Evolutionary conservation across 2,797 vertebrate species (phyloP).

Genomic region (Chrosomus eos): DNA sequence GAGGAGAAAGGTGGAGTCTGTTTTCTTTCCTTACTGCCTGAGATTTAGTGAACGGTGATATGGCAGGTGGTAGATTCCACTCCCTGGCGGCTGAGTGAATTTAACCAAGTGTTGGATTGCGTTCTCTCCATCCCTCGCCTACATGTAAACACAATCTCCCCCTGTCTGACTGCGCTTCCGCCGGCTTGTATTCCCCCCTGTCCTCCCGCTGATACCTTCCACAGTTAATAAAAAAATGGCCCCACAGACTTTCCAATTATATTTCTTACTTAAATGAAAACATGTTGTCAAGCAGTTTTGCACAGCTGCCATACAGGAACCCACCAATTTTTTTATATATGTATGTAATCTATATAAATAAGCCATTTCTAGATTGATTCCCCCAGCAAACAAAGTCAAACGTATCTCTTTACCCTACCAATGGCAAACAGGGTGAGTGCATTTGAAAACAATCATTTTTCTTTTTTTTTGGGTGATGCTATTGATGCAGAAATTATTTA

Average conservation of each 20-base stretch:
- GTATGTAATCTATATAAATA: not conserved
- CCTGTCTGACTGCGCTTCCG: conserved; percentile 34
- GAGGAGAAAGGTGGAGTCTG: conserved; percentile 34
- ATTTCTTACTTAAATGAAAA: conserved; percentile 62
- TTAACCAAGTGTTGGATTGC: conserved; percentile 63
- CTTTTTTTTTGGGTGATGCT: not conserved
- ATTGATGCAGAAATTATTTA: not conserved
- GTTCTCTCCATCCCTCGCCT: conserved; percentile 51
- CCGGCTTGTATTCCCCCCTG: conserved; percentile 55
- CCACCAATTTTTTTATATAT: not conserved
- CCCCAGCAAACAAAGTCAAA: not conserved
- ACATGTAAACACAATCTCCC: conserved; percentile 61
- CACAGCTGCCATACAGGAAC: conserved; percentile 38
- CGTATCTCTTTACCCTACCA: not conserved
- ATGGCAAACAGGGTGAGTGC: not conserved
- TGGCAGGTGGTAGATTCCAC: conserved; percentile 52
- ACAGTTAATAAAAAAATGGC: conserved; percentile 57
- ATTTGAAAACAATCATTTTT: not conserved
- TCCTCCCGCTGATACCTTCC: conserved; percentile 60
- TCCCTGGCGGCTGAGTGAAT: conserved; percentile 59
- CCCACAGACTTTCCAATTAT: conserved; percentile 63
- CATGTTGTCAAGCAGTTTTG: conserved; percentile 55
- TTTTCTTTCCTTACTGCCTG: conserved; percentile 39
- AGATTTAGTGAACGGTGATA: conserved; percentile 53
- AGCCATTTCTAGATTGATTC: not conserved